These are phyloP conservation scores for Trissolcus basalis DNA, from an alignment of 1,140 invertebrate genomes.

Conservation along the genomic window DNA sequence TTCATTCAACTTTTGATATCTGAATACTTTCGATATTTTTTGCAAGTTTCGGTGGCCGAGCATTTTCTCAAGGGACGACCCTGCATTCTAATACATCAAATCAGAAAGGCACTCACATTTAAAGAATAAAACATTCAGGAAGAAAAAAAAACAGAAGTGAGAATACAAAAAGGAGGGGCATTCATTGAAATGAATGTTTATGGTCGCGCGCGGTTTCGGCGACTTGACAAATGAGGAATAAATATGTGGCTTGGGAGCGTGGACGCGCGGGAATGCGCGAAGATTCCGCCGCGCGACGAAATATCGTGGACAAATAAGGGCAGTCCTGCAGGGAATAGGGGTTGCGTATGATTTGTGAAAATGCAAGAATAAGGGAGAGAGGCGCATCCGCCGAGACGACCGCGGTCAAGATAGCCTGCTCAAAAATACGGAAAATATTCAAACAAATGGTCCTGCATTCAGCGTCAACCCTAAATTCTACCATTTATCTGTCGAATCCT, in stretches of 20 bases:
- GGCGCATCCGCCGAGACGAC: constrained; percentile 68
- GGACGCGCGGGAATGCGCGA: constrained; percentile 32
- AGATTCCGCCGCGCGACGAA: constrained; percentile 29
- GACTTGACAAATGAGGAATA: constrained; percentile 49
- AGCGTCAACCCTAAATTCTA: constrained; percentile 74
- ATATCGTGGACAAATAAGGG: constrained; percentile 59
- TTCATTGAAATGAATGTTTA: constrained; percentile 26
- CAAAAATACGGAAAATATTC: constrained; percentile 76
- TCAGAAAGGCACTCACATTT: background rate
- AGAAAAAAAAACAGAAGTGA: constrained; percentile 1
- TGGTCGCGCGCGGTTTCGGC: constrained; percentile 7
- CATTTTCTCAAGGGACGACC: constrained; percentile 31
- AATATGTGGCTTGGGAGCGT: constrained; percentile 44
- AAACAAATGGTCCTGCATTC: constrained; percentile 75
- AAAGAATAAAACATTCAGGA: background rate
- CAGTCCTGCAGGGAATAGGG: constrained; percentile 62
- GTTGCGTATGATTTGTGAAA: constrained; percentile 75
- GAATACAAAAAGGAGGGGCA: background rate
- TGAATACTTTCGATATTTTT: constrained; percentile 51
- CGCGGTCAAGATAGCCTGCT: constrained; percentile 74
- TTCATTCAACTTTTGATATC: constrained; percentile 55
- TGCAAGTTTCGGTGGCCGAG: constrained; percentile 33
- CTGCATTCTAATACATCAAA: constrained; percentile 43
- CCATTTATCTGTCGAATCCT: constrained; percentile 72
- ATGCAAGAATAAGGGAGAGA: constrained; percentile 71